Base-by-base conservation (phyloP, 1,140 invertebrate species). In the Homarus americanus region DNA sequence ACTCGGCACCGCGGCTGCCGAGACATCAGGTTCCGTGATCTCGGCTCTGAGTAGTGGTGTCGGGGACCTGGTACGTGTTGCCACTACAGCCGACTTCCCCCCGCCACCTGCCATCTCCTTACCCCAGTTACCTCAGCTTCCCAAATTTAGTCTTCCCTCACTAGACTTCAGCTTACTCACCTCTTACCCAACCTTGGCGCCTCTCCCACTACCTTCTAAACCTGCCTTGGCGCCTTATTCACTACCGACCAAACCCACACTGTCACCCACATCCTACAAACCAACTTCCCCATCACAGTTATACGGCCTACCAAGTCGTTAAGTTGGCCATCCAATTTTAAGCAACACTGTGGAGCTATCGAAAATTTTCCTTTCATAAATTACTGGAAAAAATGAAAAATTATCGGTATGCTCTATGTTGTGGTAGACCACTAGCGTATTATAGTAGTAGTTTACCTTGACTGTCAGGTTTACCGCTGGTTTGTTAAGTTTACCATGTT, bases 41-140 rank as follows among this genome's bases (percentile, higher is more conserved):
- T 73, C 92, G 0, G 89, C 92, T 1, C 32, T 92, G 12, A 89
- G 92, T 12, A 76, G 78, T 17, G 92, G 92, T 20, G 80, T 92
- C 32, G 89, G 89, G 2, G 92, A 92, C 28, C 63, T 92, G 41
- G 76, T 92, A 38, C 72, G 82, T 3, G 89, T 91, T 7, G 92
- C 73, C 2, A 69, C 85, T 9, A 75, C 84, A 9, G 92, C 85
- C 53, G 36, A 88, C 84, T 72, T 92, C 58, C 92, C 92, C 15
- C 72, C 92, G 24, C 88, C 90, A 12, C 92, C 92, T 17, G 76
- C 91, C 28, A 82, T 90, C 41, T 53, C 92, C 15, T 80, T 86
- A 5, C 92, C 92, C 4, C 20, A 66, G 10, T 79, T 92, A 17
- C 92, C 92, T 17, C 40, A 36, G 69, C 4, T 91, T 34, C 69